Percentiles rank a stretch among this genome's conserved stretches.
phyloP scores from a whole-genome alignment of 2,113 vertebrate genomes.

The Sakesphorus luctuosus region DNA sequence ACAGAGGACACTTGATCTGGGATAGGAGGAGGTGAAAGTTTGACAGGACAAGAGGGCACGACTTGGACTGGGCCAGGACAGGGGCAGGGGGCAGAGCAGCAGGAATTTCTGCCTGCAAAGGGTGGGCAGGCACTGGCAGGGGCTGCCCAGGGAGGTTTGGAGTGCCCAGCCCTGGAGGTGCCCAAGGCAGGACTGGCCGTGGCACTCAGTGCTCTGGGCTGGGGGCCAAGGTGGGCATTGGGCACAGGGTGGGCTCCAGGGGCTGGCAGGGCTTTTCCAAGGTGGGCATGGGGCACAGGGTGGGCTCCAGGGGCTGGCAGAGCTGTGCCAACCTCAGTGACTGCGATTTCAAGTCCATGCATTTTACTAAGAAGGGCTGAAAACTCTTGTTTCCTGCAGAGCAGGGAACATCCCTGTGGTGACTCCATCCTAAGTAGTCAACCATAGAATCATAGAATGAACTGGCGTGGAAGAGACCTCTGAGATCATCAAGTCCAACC shows the following conservation, averaged over 20 bases:
- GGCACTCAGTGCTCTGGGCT: not conserved
- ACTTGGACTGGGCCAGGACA: not conserved
- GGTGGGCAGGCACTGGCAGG: not conserved
- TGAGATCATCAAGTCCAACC: too few species aligned
- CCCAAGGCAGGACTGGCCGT: not conserved
- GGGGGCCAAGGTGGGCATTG: not conserved
- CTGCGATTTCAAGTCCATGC: not conserved
- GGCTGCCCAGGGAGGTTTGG: not conserved
- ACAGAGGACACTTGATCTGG: not conserved
- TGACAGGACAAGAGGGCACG: not conserved
- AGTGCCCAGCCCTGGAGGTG: not conserved
- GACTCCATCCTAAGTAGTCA: not conserved
- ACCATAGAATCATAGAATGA: too few species aligned
- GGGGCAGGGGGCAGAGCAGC: accelerated
- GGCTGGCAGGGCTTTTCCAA: not conserved
- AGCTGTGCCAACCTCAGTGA: too few species aligned
- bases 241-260: not conserved
- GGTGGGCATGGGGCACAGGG: not conserved
- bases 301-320: accelerated
- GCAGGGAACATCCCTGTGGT: not conserved
- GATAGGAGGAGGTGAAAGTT: not conserved
- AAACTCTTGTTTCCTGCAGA: not conserved
- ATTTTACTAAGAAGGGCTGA: not conserved
- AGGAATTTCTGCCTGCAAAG: not conserved
- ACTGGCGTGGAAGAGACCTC: too few species aligned